Base-by-base conservation (phyloP, 2,888 invertebrate genomes). In the Drosophila putrida region DNA sequence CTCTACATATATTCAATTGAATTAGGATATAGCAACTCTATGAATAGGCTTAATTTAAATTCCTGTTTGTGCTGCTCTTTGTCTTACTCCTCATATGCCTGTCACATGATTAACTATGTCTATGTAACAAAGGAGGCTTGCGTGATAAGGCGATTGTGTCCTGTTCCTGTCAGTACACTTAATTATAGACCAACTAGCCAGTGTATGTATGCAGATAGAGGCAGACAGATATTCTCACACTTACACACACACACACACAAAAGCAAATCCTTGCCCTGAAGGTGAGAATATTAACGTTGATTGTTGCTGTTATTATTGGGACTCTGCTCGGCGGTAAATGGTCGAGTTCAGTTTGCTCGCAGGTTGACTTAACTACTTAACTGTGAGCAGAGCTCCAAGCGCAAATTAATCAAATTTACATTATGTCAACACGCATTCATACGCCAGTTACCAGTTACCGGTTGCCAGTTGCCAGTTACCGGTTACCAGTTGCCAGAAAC, bases 321-420 rank as follows among this genome's bases (percentile, higher is more conserved):
- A 20, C 38, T 15, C 25, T 11, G 31, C 11, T 33, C 11, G 35
- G 28, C 10, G 9, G 20, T 20, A 27, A 28, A 36, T 50, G 36
- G 47, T 11, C 28, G n/a, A 25, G 20, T 20, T 15, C 35, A 6
- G 41, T 20, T 35, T 5, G 35, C 35, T 35, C 35, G 1, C 35
- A 35, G 35, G 11, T 20, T 20, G 20, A 20, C 20, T 35, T 35
- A 10, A 15, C 13, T 13, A 8, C 15, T n/a, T 15, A 15, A 15
- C 4, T 4, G 43, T 25, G n/a, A n/a, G 27, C 33, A 20, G 20
- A 33, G 6, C 25, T 39, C 8, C 33, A 73, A 67, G 77, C 71
- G 70, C 66, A 80, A 84, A 80, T 84, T 81, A 84, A 88, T 86
- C 77, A 84, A 81, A 78, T 87, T 73, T 75, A 68, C 75, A 78